Base-by-base conservation (phyloP, 1,140 invertebrate species). In the Cydia strobilella region DNA sequence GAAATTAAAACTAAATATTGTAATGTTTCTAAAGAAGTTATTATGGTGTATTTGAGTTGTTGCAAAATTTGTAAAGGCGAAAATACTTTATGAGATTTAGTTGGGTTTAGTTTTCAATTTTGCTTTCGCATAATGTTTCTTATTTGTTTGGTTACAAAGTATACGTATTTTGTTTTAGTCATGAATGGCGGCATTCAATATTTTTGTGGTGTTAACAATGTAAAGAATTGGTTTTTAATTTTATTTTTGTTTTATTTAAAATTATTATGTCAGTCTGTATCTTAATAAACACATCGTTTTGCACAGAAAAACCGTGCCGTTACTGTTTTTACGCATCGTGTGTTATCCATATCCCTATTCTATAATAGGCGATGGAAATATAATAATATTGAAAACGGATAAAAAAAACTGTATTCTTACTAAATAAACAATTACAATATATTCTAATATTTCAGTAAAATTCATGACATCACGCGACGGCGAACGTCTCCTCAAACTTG, bases 401-500 rank as follows among this genome's bases (percentile, higher is more conserved):
- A 13, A 42, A 42, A 42, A 1, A 1, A 42, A 12, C 1, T 45
- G 12, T 18, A 51, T 51, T 51, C 1, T 12, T 51, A 18, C 48
- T n/a, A n/a, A 1, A n/a, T 6, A 51, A n/a, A 18, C n/a, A n/a
- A n/a, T 39, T 39, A 39, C 9, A 51, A 51, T 75, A 62, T 54
- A 39, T 51, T 74, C 13, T 76, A 80, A 81, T 73, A 45, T 92
- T 90, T 76, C 86, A 93, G 90, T 90, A n/a, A 82, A 81, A 45
- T 87, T 93, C 78, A 93, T 93, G 90, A 76, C 82, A 20, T 90
- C 90, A n/a, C 83, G 82, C 20, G 80, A 86, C 39, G 90, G 90
- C 6, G 88, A 86, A 72, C 84, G 83, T 69, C 75, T 93, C 39
- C 84, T 92, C 79, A 90, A 87, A 51, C 82, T 92, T 1, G 90